Conservation (phyloP, 2,888 invertebrate genomes). For the Orchestes rusci region DNA sequence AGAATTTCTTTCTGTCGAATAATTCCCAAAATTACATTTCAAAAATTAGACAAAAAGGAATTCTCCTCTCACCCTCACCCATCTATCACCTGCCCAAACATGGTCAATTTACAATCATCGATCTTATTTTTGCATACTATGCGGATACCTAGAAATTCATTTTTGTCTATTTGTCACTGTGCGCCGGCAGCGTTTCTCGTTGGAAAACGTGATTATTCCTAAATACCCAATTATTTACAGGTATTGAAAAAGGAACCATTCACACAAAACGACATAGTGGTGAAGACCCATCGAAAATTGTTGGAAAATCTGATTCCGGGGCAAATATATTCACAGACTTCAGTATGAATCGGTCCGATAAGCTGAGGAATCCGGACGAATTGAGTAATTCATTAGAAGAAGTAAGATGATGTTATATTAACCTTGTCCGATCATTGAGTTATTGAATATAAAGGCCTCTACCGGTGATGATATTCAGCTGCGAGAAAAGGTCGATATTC, state of each 20-base stretch:
- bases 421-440: too few species aligned
- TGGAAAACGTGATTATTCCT: too few species aligned
- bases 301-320: conserved; percentile 59
- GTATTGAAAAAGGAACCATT: conserved; percentile 89
- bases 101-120: too few species aligned
- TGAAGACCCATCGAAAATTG: conserved; percentile 74
- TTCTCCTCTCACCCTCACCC: too few species aligned
- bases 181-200: too few species aligned
- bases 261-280: conserved; percentile 93
- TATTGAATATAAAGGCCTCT: conserved; percentile 24
- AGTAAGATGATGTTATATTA: conserved; percentile 17
- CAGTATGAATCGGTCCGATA: conserved; percentile 45
- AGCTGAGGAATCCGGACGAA: conserved; percentile 29
- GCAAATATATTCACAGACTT: conserved; percentile 52
- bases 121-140: not conserved
- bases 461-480: conserved; percentile 39
- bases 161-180: too few species aligned
- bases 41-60: too few species aligned
- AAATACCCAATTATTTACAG: too few species aligned
- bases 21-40: too few species aligned
- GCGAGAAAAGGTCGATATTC: conserved; percentile 46
- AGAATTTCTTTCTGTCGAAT: too few species aligned
- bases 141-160: not conserved
- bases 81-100: too few species aligned
- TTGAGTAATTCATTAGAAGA: conserved; percentile 30